Percentiles rank a stretch among this genome's conserved stretches.
Conservation (phyloP, 2,113 vertebrate genomes). For the Actenoides lindsayi region DNA sequence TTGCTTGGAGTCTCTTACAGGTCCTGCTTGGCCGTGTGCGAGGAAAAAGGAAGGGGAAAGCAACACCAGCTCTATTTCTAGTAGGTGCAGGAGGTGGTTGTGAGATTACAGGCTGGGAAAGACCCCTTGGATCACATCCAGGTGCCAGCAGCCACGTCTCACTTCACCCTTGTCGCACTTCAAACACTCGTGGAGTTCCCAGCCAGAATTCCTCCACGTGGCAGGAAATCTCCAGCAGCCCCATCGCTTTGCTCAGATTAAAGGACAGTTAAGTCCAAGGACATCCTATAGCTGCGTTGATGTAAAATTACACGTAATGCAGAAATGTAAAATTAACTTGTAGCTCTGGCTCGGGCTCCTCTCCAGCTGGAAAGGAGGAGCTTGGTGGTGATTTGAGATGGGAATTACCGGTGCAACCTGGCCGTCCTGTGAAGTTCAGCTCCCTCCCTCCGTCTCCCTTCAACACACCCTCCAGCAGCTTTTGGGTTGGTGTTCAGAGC, state of each 20-base stretch:
- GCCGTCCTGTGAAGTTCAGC: neutral
- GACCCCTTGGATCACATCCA: neutral
- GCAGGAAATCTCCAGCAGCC: neutral
- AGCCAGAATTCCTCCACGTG: neutral
- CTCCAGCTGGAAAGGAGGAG: conserved; percentile 1
- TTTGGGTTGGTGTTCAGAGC: neutral
- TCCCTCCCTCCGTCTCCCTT: neutral
- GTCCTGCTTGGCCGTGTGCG: neutral
- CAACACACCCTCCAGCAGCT: neutral
- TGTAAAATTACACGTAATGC: neutral
- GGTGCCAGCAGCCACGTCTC: neutral
- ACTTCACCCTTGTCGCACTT: neutral
- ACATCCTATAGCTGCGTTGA: neutral
- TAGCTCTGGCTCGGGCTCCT: neutral
- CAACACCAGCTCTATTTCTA: rapidly evolving
- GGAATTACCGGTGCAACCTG: neutral
- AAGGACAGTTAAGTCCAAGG: neutral
- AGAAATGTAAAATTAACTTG: neutral
- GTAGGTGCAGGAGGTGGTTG: neutral
- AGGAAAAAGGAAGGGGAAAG: neutral
- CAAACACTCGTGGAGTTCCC: neutral
- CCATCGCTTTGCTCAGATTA: neutral
- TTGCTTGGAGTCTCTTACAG: neutral
- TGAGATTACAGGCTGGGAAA: rapidly evolving
- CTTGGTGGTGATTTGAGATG: neutral